Conservation (phyloP, 35 echinoderm and acorn worm genomes). For the Ophiothrix spiculata region DNA sequence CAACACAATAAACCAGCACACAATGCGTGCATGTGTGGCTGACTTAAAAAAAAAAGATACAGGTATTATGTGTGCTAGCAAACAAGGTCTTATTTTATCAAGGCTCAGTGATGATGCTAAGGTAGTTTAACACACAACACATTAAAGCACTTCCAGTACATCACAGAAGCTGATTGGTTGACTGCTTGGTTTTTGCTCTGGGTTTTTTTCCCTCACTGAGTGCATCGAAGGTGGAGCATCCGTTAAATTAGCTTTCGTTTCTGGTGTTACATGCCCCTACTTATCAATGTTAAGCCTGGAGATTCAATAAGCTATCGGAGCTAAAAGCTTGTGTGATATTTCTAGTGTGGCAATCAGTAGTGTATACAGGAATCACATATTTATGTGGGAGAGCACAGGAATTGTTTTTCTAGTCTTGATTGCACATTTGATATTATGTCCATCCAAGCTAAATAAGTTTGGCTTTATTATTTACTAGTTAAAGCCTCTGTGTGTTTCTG, state of each 20-base stretch:
- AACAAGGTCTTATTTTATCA: neutral
- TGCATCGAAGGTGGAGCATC: neutral
- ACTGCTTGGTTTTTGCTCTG: neutral
- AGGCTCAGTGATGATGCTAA: neutral
- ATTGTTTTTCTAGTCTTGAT: too few relatives aligned
- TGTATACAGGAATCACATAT: too few relatives aligned
- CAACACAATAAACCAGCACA: too few relatives aligned
- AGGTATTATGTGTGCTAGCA: neutral
- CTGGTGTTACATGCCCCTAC: neutral
- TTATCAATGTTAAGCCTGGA: neutral
- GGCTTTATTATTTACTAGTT: too few relatives aligned
- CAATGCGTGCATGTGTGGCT: too few relatives aligned
- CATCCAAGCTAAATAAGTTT: too few relatives aligned
- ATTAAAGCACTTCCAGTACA: neutral
- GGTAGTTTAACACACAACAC: constrained; percentile 1
- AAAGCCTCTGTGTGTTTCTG: too few relatives aligned
- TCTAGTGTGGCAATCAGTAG: neutral
- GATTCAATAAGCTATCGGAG: neutral
- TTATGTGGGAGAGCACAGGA: too few relatives aligned
- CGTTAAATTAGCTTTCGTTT: constrained; percentile 13
- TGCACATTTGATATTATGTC: too few relatives aligned
- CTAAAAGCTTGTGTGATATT: neutral
- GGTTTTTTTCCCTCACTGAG: constrained; percentile 1
- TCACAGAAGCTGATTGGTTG: neutral
- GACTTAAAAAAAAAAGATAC: too few relatives aligned